A percentile compares a stretch with the other conserved stretches of the same genome.
phyloP scores from a whole-genome alignment of 2,113 vertebrate species.

The Malurus melanocephalus region DNA sequence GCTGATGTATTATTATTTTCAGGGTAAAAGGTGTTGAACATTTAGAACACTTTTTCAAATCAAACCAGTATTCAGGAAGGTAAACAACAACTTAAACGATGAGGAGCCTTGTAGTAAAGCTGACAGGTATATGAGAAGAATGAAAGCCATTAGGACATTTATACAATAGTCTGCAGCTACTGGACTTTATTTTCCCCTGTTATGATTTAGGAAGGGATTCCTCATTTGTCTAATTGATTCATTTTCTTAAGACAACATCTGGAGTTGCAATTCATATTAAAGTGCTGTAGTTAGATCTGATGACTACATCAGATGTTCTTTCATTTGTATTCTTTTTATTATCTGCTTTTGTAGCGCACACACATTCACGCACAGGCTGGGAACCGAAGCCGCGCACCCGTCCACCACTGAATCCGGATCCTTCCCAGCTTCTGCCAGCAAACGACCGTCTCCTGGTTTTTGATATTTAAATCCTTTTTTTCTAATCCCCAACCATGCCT shows the following conservation, averaged over 20 bases:
- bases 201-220: slow-evolving; percentile 60
- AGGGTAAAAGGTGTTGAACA: slow-evolving; percentile 68
- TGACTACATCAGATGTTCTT: slow-evolving; percentile 66
- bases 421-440: neutral
- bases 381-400: neutral
- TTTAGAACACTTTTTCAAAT: slow-evolving; percentile 63
- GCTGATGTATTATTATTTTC: slow-evolving; percentile 71
- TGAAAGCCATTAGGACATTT: neutral
- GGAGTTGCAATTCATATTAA: slow-evolving; percentile 70
- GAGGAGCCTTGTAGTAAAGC: slow-evolving; percentile 14
- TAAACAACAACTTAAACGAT: slow-evolving; percentile 63
- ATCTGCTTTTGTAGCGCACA: neutral
- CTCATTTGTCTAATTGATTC: slow-evolving; percentile 75
- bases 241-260: slow-evolving; percentile 72
- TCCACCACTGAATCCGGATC: neutral
- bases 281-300: slow-evolving; percentile 64
- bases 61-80: slow-evolving; percentile 62
- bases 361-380: neutral
- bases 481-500: neutral
- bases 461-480: neutral
- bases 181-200: slow-evolving; percentile 15
- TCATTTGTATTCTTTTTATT: slow-evolving; percentile 48
- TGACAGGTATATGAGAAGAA: slow-evolving; percentile 21
- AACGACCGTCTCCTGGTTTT: neutral
- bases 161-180: neutral